Base-by-base conservation (phyloP, 2,888 invertebrate species). In the Dynastes maya region DNA sequence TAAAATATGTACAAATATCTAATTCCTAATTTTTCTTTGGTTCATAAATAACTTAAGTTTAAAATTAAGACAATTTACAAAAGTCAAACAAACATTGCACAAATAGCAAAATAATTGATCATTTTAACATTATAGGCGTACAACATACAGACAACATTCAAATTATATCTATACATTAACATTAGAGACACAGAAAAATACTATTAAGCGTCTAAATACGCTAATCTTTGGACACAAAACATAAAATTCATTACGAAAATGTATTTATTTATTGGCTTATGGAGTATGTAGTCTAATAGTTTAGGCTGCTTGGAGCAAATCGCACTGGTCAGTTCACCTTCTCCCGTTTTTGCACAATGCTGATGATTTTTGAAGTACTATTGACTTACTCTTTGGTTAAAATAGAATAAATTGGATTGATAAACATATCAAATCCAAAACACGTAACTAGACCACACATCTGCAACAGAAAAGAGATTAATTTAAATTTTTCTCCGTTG, bases 351-450 rank as follows among this genome's bases (percentile, higher is more conserved):
- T 68, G 51, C 51, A 27, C 68, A 49, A 51, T 27, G 68, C 29
- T 13, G 49, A n/a, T 51, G 29, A 9, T n/a, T 68, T 68, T 27
- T 2, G 51, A 51, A 11, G 68, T 68, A 49, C 29, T 51, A 68
- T 11, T 51, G 51, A 51, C 68, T 40, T 51, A 27, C 37, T 79
- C 79, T 79, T 79, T 79, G 79, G 79, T 77, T 77, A 58, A 45
- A 72, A 51, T 55, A 77, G 61, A 45, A 49, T 68, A 49, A 68
- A 51, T 65, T 68, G 51, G 76, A 55, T 76, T 78, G 13, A 45
- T 27, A 77, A 72, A 70, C 65, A 75, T 81, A 80, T 82, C 82
- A 80, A 82, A 83, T 82, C 83, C 82, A 81, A 80, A 81, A 80
- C 68, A 72, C 55, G 55, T 61, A 80, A 81, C 80, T 81, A 79